These are phyloP conservation scores for Ptychoptera albimana DNA, from an alignment of 2,888 invertebrate species.

Conservation along the genomic window DNA sequence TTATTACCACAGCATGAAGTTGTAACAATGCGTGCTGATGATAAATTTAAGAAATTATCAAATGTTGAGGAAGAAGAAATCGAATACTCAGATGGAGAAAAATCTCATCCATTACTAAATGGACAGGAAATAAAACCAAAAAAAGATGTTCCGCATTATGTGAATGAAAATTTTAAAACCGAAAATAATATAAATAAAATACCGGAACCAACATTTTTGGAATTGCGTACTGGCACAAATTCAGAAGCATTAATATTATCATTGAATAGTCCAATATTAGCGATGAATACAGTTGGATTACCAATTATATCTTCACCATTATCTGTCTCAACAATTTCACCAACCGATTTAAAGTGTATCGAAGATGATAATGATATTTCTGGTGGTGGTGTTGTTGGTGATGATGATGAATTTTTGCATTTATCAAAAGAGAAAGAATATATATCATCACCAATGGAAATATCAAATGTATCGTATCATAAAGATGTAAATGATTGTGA, in stretches of 20 bases:
- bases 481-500: slow-evolving; percentile 3
- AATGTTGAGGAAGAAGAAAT: slow-evolving; percentile 21
- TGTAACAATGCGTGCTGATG: slow-evolving; percentile 19
- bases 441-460: slow-evolving; percentile 26
- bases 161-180: slow-evolving; percentile 18
- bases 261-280: slow-evolving; percentile 12
- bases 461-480: slow-evolving; percentile 20
- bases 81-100: too few relatives aligned
- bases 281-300: slow-evolving; percentile 27
- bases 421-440: slow-evolving; percentile 24
- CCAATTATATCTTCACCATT: slow-evolving; percentile 9
- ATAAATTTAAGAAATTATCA: slow-evolving; percentile 19
- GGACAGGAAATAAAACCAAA: neutral
- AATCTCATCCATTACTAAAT: too few relatives aligned
- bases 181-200: too few relatives aligned
- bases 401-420: slow-evolving; percentile 14
- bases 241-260: too few relatives aligned
- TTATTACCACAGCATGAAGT: slow-evolving; percentile 42
- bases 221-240: too few relatives aligned
- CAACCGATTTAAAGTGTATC: neutral
- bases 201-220: too few relatives aligned
- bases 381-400: slow-evolving; percentile 6
- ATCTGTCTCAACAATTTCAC: neutral
- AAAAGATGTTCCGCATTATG: slow-evolving; percentile 20
- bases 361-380: neutral